Evolutionary conservation across 1,140 invertebrate species (phyloP).

Genomic region (Copidosoma floridanum): DNA sequence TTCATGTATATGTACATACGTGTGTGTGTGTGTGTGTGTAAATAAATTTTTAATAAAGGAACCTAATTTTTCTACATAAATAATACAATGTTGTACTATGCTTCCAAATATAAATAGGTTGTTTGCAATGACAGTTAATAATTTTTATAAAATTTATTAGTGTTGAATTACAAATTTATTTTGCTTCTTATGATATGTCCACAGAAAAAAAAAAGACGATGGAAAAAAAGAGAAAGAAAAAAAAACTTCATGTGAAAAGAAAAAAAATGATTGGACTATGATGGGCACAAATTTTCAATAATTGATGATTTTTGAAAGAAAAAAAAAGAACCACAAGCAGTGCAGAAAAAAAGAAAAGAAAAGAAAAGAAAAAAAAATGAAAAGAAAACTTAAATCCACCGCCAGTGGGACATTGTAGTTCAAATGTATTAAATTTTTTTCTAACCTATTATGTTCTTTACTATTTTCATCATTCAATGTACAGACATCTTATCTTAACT

Average conservation of each 20-base stretch:
- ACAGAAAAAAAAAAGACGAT: slow-evolving; percentile 58
- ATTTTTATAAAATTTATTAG: slow-evolving; percentile 15
- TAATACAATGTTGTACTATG: slow-evolving; percentile 1
- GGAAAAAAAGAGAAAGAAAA: slow-evolving; percentile 50
- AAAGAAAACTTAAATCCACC: slow-evolving; percentile 34
- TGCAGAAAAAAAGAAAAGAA: slow-evolving; percentile 24
- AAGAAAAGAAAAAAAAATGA: slow-evolving; percentile 9
- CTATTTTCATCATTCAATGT: slow-evolving; percentile 16
- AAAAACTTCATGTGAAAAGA: slow-evolving; percentile 55
- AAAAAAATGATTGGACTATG: slow-evolving; percentile 55
- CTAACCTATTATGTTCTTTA: background rate
- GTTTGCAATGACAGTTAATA: slow-evolving; percentile 21
- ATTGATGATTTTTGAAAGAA: slow-evolving; percentile 49
- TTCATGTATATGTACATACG: too few species aligned
- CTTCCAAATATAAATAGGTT: slow-evolving; percentile 13
- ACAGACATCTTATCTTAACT: slow-evolving; percentile 15
- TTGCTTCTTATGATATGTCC: slow-evolving; percentile 57
- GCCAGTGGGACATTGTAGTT: slow-evolving; percentile 45
- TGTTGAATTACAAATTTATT: slow-evolving; percentile 42
- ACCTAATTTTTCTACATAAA: too few species aligned
- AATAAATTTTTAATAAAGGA: too few species aligned
- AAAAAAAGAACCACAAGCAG: slow-evolving; percentile 40
- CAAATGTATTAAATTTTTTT: slow-evolving; percentile 36
- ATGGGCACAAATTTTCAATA: slow-evolving; percentile 54
- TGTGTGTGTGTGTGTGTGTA: too few species aligned